These are phyloP conservation scores for Macrophya alboannulata DNA, from an alignment of 2,888 invertebrate genomes.

Conservation along the genomic window DNA sequence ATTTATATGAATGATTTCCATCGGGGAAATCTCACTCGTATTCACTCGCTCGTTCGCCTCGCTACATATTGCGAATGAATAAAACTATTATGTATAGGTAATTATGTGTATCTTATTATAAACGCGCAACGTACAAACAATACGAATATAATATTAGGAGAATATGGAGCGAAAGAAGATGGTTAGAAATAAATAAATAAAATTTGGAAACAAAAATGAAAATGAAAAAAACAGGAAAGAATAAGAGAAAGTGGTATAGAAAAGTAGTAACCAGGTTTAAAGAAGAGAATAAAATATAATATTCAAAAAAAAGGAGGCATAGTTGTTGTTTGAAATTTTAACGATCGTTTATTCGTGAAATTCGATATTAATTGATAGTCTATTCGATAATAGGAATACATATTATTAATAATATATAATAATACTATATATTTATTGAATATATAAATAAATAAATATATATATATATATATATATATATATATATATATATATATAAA, in stretches of 20 bases:
- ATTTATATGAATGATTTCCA: not conserved
- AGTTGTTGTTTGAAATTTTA: conserved; percentile 11
- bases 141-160: not conserved
- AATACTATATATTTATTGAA: not conserved
- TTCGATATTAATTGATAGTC: conserved; percentile 11
- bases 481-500: not conserved
- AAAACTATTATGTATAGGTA: not conserved
- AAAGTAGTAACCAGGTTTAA: not conserved
- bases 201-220: not conserved
- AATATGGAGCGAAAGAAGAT: not conserved
- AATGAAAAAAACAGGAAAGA: not conserved
- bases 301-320: not conserved
- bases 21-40: not conserved
- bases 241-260: not conserved
- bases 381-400: not conserved
- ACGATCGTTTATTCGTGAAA: not conserved
- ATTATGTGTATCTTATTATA: conserved; percentile 8
- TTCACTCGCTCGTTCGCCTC: conserved; percentile 12
- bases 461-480: not conserved
- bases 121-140: not conserved
- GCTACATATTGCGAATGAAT: conserved; percentile 8
- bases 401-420: not conserved
- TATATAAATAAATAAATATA: not conserved
- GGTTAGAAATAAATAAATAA: not conserved
- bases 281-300: too few species aligned